phyloP scores from a whole-genome alignment of 2,888 invertebrate genomes.

The Blastobasis adustella region DNA sequence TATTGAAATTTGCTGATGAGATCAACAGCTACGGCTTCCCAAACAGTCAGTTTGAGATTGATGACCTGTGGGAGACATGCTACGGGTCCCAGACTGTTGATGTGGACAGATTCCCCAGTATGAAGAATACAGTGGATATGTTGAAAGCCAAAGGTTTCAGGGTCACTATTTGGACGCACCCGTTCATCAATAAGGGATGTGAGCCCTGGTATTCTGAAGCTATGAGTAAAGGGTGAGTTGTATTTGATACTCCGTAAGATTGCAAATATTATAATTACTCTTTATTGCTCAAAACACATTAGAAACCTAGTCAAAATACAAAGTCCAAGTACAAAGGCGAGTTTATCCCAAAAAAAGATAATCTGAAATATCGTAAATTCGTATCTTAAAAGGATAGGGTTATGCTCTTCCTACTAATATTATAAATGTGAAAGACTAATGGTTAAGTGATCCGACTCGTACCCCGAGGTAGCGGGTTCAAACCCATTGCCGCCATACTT shows the following conservation, averaged over 20 bases:
- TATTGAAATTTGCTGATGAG: slow-evolving; percentile 66
- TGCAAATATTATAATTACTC: too few species aligned
- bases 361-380: too few species aligned
- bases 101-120: slow-evolving; percentile 68
- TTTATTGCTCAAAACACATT: too few species aligned
- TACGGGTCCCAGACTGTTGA: slow-evolving; percentile 76
- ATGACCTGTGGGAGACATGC: slow-evolving; percentile 78
- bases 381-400: too few species aligned
- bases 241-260: background rate
- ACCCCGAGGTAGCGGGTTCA: too few species aligned
- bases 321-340: too few species aligned
- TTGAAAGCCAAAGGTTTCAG: slow-evolving; percentile 65
- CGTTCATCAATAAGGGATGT: slow-evolving; percentile 76
- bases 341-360: too few species aligned
- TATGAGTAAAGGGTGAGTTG: slow-evolving; percentile 53
- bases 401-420: too few species aligned
- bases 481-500: too few species aligned
- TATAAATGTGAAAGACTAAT: too few species aligned
- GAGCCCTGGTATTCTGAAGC: slow-evolving; percentile 66
- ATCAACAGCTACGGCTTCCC: slow-evolving; percentile 65
- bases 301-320: too few species aligned
- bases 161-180: slow-evolving; percentile 78
- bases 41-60: slow-evolving; percentile 76
- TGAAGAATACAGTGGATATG: slow-evolving; percentile 56
- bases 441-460: too few species aligned